Evolutionary conservation across 2,888 invertebrate genomes (phyloP), one percentile per base, ranked within the genome.

Genomic region (Phortica magna): DNA sequence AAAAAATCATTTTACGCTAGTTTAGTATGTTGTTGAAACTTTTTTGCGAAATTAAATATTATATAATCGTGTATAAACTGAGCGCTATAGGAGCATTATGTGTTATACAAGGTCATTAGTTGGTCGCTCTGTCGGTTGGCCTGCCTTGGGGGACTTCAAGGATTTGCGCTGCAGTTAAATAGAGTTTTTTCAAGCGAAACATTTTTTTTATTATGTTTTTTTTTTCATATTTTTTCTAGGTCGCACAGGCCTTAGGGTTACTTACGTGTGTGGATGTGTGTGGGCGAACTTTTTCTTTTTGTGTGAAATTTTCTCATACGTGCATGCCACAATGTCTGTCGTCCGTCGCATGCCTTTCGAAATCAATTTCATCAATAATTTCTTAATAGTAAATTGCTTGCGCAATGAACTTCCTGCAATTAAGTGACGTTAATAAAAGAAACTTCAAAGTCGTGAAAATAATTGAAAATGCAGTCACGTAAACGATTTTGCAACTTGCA

Each of bases 391-490:
- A 84, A 84, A 84, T 84, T 84, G 80, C 86, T 79, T 84, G 78
- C 82, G 31, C 31, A 71, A 71, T 55, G 31, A 71, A 71, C 70
- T 84, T 84, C 84, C 84, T 84, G 84, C 86, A 86, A 84, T 84
- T 86, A 84, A 84, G 83, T 83, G 82, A 14, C 39, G 14, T 65
- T 31, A 61, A 61, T 31, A 12, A 39, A 22, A 61, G 65, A 9
- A 17, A 39, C 65, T n/a, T 59, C 65, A 65, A 65, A 39, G 39
- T 31, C 65, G 19, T 84, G 83, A 85, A 85, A 86, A 84, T 86
- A 84, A 86, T 84, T 84, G 86, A 84, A 84, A 84, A 84, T 83
- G 83, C 86, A 84, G 84, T 84, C 84, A 84, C 84, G 84, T 84
- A 84, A 84, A 85, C 83, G 86, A 82, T 84, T 82, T 81, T 31